Percentiles rank a stretch among this genome's conserved stretches.
These are phyloP conservation scores for Coecobrya sp. DNA, from an alignment of 2,888 invertebrate genomes.

Conservation along the genomic window DNA sequence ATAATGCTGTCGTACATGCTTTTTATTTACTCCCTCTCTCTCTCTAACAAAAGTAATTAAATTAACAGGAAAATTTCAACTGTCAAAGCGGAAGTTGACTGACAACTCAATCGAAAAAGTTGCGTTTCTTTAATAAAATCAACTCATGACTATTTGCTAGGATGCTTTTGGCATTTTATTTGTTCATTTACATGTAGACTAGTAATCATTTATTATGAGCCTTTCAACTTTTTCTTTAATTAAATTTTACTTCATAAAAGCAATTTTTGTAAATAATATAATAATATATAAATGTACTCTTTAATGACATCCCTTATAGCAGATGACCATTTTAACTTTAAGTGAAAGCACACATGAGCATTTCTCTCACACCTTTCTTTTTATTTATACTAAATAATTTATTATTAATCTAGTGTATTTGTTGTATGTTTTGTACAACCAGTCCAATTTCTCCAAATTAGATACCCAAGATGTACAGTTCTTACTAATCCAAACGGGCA, in stretches of 20 bases:
- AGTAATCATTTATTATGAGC: not conserved
- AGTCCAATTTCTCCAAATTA: not conserved
- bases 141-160: not conserved
- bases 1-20: not conserved
- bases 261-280: not conserved
- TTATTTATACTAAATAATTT: no score
- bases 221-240: not conserved
- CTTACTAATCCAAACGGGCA: not conserved
- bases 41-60: not conserved
- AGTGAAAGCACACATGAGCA: no score
- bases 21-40: not conserved
- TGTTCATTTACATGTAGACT: not conserved
- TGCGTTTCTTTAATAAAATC: not conserved
- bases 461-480: not conserved
- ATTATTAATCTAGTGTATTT: not conserved
- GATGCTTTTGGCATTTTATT: constrained; percentile 12
- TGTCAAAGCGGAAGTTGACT: constrained; percentile 25
- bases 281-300: no score
- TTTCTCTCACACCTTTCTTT: not conserved
- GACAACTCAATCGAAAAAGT: constrained; percentile 22
- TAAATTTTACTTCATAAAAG: not conserved
- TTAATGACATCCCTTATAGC: no score
- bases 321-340: no score
- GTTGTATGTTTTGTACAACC: not conserved
- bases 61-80: not conserved